These are phyloP conservation scores for Nixonia krombeini DNA, from an alignment of 1,140 invertebrate genomes.

Conservation along the genomic window DNA sequence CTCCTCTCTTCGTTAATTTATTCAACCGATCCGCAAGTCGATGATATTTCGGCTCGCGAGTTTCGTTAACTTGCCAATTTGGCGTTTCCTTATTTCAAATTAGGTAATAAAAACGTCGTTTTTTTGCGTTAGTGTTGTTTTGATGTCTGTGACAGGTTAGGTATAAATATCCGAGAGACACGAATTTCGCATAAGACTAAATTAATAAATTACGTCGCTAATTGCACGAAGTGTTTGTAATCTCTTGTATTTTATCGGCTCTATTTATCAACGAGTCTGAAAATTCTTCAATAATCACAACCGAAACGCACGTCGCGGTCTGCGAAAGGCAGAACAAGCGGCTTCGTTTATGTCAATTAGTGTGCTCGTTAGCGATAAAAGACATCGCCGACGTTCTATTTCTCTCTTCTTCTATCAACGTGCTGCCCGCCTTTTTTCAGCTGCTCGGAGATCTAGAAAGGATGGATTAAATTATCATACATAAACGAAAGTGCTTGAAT, in stretches of 20 bases:
- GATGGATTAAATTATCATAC: background rate
- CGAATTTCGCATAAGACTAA: too few relatives aligned
- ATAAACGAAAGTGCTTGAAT: background rate
- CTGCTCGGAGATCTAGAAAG: background rate
- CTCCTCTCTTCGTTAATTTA: too few relatives aligned
- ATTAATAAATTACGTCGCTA: too few relatives aligned
- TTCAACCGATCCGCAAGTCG: too few relatives aligned
- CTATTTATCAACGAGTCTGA: background rate
- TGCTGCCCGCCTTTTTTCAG: background rate
- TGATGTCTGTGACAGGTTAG: too few relatives aligned
- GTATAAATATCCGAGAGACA: too few relatives aligned
- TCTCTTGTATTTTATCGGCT: background rate
- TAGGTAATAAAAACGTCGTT: too few relatives aligned
- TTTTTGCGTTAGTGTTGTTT: too few relatives aligned
- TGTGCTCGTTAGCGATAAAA: slow-evolving; percentile 55
- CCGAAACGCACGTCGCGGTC: background rate
- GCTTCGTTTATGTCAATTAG: slow-evolving; percentile 55
- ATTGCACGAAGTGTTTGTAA: too few relatives aligned
- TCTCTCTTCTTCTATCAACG: background rate
- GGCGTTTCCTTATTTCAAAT: too few relatives aligned
- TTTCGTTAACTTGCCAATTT: too few relatives aligned
- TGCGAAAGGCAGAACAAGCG: slow-evolving; percentile 3
- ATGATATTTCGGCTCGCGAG: too few relatives aligned
- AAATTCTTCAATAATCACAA: background rate
- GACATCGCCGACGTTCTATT: slow-evolving; percentile 13